Conservation (phyloP, 2,797 vertebrate species). For the Hapalemur alaotrensis region DNA sequence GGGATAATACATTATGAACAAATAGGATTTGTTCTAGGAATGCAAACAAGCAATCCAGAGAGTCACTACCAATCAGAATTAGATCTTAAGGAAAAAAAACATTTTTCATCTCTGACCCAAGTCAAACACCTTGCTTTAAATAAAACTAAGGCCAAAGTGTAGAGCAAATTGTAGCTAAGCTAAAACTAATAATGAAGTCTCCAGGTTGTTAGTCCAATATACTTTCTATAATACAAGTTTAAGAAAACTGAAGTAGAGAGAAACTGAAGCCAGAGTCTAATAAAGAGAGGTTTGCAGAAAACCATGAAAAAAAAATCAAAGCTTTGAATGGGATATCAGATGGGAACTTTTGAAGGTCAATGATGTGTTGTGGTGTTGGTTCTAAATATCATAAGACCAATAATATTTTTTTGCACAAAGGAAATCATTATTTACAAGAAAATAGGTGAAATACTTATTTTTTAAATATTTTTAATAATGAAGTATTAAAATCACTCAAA, state of each 20-base stretch:
- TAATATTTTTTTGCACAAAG: background rate
- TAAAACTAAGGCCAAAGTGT: conserved; percentile 16
- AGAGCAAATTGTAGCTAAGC: background rate
- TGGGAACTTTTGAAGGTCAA: background rate
- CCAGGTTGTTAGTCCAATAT: background rate
- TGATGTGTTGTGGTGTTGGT: background rate
- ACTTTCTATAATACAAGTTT: background rate
- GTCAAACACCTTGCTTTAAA: background rate
- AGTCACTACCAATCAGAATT: background rate
- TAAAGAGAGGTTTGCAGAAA: background rate
- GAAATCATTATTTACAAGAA: background rate
- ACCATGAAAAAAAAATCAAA: background rate
- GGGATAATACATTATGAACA: background rate
- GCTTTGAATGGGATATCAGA: background rate
- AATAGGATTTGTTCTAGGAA: background rate
- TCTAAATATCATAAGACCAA: background rate
- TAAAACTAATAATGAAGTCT: background rate
- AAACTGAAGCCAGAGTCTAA: background rate
- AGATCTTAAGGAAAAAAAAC: background rate
- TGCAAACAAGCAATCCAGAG: background rate
- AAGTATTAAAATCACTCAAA: conserved; percentile 44
- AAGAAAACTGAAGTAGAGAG: conserved; percentile 7
- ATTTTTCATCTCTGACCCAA: background rate
- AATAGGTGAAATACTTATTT: conserved; percentile 9
- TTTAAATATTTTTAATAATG: conserved; percentile 15